phyloP scores from a whole-genome alignment of 1,140 invertebrate genomes.

The Subanguina moxae region DNA sequence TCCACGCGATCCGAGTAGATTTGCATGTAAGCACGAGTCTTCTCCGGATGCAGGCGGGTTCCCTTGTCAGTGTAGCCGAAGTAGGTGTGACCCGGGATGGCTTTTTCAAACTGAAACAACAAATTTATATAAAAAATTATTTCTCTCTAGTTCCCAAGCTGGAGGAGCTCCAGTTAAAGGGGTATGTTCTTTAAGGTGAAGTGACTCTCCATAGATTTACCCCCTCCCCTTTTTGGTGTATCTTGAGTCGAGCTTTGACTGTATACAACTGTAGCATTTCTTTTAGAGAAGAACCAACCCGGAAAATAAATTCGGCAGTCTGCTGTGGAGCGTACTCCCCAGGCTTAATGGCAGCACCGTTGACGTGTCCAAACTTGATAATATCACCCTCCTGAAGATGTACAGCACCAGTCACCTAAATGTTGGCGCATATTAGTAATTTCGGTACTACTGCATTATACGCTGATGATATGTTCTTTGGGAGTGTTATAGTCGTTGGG shows the following conservation, averaged over 20 bases:
- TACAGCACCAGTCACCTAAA: constrained; percentile 14
- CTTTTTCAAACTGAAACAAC: constrained; percentile 33
- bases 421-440: not conserved
- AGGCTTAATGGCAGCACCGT: constrained; percentile 60
- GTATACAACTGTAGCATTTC: no score
- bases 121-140: no score
- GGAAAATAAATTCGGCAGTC: constrained; percentile 37
- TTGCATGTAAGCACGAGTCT: constrained; percentile 32
- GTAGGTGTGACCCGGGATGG: constrained; percentile 29
- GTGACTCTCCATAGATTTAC: no score
- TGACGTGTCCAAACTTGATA: constrained; percentile 61
- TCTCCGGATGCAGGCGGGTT: constrained; percentile 7
- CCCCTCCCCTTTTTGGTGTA: no score
- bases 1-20: constrained; percentile 8
- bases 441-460: no score
- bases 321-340: constrained; percentile 57
- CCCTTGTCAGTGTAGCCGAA: constrained; percentile 35
- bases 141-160: no score
- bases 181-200: no score
- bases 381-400: constrained; percentile 56
- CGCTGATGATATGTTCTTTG: no score
- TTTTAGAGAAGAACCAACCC: constrained; percentile 7
- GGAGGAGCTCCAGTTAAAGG: no score
- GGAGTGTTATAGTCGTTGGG: no score
- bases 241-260: no score